These are phyloP conservation scores for Dinocampus coccinellae DNA, from an alignment of 2,888 invertebrate species.

Conservation along the genomic window DNA sequence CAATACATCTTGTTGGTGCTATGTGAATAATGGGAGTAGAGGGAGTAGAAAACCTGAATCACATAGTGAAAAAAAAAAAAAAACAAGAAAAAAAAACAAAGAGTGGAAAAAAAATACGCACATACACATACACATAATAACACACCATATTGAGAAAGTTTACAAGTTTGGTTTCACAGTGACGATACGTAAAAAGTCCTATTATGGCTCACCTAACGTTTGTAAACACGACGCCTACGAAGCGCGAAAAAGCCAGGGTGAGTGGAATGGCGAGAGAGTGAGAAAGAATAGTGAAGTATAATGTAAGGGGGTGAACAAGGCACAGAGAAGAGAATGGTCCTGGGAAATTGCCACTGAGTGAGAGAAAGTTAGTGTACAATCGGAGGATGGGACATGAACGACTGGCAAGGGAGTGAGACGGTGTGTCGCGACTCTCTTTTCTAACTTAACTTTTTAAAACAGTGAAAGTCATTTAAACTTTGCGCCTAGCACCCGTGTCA, in stretches of 20 bases:
- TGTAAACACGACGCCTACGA: constrained; percentile 55
- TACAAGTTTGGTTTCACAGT: constrained; percentile 27
- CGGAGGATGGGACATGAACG: constrained; percentile 22
- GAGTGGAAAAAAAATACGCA: too few species aligned
- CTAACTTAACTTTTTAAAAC: constrained; percentile 61
- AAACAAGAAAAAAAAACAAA: background rate
- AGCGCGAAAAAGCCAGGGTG: constrained; percentile 17
- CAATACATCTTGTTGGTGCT: background rate
- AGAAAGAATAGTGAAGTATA: background rate
- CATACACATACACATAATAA: too few species aligned
- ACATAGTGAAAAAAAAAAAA: background rate
- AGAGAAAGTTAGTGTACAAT: constrained; percentile 34
- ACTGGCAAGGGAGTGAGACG: constrained; percentile 5
- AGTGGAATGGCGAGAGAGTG: too few species aligned
- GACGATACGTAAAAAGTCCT: constrained; percentile 52
- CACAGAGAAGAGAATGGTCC: constrained; percentile 25
- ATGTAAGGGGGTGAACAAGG: constrained; percentile 34
- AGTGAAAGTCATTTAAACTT: constrained; percentile 65
- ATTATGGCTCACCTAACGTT: constrained; percentile 55
- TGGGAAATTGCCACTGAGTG: constrained; percentile 39
- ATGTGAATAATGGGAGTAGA: background rate
- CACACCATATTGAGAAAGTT: constrained; percentile 25
- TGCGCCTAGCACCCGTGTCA: constrained; percentile 49
- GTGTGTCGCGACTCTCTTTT: constrained; percentile 48
- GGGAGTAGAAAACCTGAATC: background rate